Evolutionary conservation across 2,888 invertebrate genomes (phyloP).

Genomic region (Drosophila neoperkinsi): DNA sequence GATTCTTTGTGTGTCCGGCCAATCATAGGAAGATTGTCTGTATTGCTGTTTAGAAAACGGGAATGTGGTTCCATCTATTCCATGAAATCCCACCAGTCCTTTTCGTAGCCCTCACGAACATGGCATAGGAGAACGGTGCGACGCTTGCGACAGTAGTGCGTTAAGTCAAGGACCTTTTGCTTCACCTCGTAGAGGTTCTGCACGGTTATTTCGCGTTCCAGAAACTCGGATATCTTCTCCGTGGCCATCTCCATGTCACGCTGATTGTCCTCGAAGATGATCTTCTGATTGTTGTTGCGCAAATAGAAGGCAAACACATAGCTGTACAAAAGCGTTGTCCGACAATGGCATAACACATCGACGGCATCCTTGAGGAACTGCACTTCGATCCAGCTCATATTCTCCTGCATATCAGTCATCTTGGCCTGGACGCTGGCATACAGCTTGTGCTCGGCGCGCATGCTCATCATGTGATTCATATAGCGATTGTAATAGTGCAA

Average conservation of each 20-base stretch:
- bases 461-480: slow-evolving; percentile 99
- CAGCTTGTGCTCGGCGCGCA: slow-evolving; percentile 98
- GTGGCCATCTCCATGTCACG: slow-evolving; percentile 98
- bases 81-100: slow-evolving; percentile 98
- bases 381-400: slow-evolving; percentile 99
- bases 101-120: slow-evolving; percentile 99
- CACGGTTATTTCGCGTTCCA: slow-evolving; percentile 98
- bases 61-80: slow-evolving; percentile 84
- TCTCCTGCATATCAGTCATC: slow-evolving; percentile 99
- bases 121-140: slow-evolving; percentile 97
- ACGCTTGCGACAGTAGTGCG: slow-evolving; percentile 98
- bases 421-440: slow-evolving; percentile 98
- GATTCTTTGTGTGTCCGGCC: slow-evolving; percentile 11
- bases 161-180: slow-evolving; percentile 97
- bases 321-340: slow-evolving; percentile 99
- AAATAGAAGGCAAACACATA: slow-evolving; percentile 99
- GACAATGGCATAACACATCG: slow-evolving; percentile 97
- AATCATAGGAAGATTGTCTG: slow-evolving; percentile 14
- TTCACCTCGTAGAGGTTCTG: slow-evolving; percentile 98
- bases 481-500: slow-evolving; percentile 99
- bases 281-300: slow-evolving; percentile 98
- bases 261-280: slow-evolving; percentile 99
- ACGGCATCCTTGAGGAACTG: slow-evolving; percentile 99
- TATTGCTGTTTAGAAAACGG: slow-evolving; percentile 3
- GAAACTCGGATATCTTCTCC: slow-evolving; percentile 98